These are phyloP conservation scores for Toxotes lorentzi DNA, from an alignment of 2,797 vertebrate species.

Conservation along the genomic window DNA sequence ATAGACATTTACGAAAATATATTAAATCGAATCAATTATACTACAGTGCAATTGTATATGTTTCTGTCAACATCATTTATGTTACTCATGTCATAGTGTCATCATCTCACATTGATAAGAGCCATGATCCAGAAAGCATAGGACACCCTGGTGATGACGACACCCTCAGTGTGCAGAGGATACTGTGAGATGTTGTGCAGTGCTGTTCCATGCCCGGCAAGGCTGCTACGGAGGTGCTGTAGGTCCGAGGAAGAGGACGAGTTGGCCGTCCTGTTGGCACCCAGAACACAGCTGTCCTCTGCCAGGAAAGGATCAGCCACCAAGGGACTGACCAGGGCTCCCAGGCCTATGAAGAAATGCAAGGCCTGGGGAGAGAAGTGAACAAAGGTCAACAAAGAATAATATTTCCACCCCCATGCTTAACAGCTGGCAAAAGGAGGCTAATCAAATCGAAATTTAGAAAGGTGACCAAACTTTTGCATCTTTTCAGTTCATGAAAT, in stretches of 20 bases:
- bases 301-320: constrained; percentile 96
- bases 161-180: constrained; percentile 80
- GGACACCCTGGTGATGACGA: constrained; percentile 87
- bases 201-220: constrained; percentile 76
- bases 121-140: constrained; percentile 99
- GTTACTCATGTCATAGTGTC: neutral
- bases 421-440: no score
- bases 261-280: constrained; percentile 84
- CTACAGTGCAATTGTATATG: neutral
- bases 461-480: no score
- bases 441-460: no score
- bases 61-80: neutral
- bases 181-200: constrained; percentile 85
- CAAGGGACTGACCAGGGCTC: constrained; percentile 93
- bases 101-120: constrained; percentile 91
- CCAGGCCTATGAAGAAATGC: constrained; percentile 96
- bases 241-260: constrained; percentile 71
- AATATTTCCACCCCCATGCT: no score
- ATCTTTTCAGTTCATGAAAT: no score
- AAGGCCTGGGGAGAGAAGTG: constrained; percentile 84
- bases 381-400: neutral
- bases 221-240: constrained; percentile 85
- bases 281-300: constrained; percentile 88
- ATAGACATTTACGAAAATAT: neutral
- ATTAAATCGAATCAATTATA: neutral